A percentile compares a stretch with the other conserved stretches of the same genome.
Conservation (phyloP, 2,888 invertebrate genomes). For the Arge pagana region DNA sequence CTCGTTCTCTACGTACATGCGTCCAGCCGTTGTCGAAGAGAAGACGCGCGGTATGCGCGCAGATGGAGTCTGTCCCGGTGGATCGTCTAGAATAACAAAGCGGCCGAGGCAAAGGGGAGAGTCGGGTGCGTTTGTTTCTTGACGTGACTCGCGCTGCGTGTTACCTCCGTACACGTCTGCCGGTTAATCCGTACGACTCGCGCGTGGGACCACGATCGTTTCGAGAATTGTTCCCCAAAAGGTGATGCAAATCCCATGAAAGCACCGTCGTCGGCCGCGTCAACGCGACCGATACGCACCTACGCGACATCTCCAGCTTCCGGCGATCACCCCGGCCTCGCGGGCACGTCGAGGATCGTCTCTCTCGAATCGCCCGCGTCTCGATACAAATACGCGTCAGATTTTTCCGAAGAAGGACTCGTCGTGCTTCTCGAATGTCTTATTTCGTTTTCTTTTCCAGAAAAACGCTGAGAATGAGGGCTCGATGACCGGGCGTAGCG, state of each 20-base stretch:
- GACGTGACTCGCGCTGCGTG: slow-evolving; percentile 34
- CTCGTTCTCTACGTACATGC: slow-evolving; percentile 5
- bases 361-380: no score
- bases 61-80: slow-evolving; percentile 47
- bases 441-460: no score
- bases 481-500: no score
- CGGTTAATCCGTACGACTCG: background rate
- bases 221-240: slow-evolving; percentile 13
- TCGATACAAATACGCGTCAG: no score
- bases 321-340: no score
- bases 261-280: no score
- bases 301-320: no score
- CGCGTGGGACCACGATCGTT: slow-evolving; percentile 16
- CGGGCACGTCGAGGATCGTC: no score
- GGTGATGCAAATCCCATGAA: slow-evolving; percentile 18
- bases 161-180: slow-evolving; percentile 13
- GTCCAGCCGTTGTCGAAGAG: slow-evolving; percentile 14
- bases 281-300: no score
- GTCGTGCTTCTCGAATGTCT: no score
- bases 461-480: no score
- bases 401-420: no score
- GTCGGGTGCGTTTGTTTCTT: slow-evolving; percentile 49
- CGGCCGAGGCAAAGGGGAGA: slow-evolving; percentile 38
- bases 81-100: slow-evolving; percentile 50
- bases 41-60: slow-evolving; percentile 40